Conservation (phyloP, 2,113 vertebrate genomes). For the Geothlypis trichas region DNA sequence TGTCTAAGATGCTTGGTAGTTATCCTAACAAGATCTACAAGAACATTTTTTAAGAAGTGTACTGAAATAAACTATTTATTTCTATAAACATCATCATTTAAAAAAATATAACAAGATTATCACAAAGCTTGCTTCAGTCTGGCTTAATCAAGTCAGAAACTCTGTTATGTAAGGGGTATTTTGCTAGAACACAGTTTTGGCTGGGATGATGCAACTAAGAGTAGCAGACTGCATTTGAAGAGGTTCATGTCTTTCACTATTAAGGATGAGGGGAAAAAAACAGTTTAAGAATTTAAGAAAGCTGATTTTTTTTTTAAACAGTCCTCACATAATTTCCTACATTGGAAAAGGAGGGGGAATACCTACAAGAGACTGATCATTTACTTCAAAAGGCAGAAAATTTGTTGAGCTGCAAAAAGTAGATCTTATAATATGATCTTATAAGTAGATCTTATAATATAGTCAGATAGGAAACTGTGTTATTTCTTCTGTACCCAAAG, state of each 20-base stretch:
- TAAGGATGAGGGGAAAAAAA: rapidly evolving
- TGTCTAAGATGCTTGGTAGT: neutral
- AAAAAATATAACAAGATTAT: neutral
- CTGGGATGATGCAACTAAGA: neutral
- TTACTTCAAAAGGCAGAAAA: neutral
- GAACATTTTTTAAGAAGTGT: neutral
- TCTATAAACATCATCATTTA: neutral
- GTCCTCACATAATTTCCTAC: neutral
- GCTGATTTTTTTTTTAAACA: neutral
- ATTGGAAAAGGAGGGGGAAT: neutral
- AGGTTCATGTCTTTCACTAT: neutral
- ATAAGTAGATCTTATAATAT: neutral
- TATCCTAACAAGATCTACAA: neutral
- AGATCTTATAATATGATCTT: neutral
- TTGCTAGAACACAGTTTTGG: neutral
- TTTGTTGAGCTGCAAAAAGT: neutral
- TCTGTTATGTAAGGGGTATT: neutral
- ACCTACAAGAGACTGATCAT: neutral
- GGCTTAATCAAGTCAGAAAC: neutral
- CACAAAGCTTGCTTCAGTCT: neutral
- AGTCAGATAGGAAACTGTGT: neutral
- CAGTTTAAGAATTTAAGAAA: neutral
- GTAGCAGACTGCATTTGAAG: neutral
- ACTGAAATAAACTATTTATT: neutral
- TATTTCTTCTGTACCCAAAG: neutral